Percentiles rank a stretch among this genome's conserved stretches.
Conservation (phyloP, 2,888 invertebrate genomes). For the Nineta flava region DNA sequence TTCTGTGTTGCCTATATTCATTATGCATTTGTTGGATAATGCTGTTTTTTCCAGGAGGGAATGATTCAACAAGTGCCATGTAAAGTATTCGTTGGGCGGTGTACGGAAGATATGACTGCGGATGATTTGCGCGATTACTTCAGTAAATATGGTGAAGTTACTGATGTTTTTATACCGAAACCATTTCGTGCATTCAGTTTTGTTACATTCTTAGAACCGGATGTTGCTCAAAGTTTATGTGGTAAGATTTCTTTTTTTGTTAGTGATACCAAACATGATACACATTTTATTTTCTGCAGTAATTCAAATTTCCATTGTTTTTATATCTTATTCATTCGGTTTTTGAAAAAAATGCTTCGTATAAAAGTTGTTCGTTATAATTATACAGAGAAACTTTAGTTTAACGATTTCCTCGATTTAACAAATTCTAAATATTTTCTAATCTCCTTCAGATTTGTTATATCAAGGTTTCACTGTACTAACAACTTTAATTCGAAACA, state of each 20-base stretch:
- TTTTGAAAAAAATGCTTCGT: too few relatives aligned
- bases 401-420: too few relatives aligned
- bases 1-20: too few relatives aligned
- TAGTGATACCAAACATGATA: not conserved
- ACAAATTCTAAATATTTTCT: too few relatives aligned
- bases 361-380: too few relatives aligned
- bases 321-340: too few relatives aligned
- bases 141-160: slow-evolving; percentile 64
- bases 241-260: slow-evolving; percentile 24
- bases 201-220: slow-evolving; percentile 68
- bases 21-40: not conserved
- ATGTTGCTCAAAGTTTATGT: slow-evolving; percentile 61
- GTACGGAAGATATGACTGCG: slow-evolving; percentile 62
- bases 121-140: slow-evolving; percentile 67
- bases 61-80: slow-evolving; percentile 49
- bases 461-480: too few relatives aligned
- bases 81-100: slow-evolving; percentile 72
- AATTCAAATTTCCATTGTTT: too few relatives aligned
- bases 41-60: slow-evolving; percentile 31
- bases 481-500: too few relatives aligned
- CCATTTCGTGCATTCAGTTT: slow-evolving; percentile 74
- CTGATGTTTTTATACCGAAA: slow-evolving; percentile 74
- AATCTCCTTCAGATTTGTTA: too few relatives aligned
- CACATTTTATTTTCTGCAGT: not conserved
- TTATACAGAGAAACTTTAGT: too few relatives aligned